Evolutionary conservation across 2,888 invertebrate species (phyloP).

Genomic region (Heterodera filipjevi): DNA sequence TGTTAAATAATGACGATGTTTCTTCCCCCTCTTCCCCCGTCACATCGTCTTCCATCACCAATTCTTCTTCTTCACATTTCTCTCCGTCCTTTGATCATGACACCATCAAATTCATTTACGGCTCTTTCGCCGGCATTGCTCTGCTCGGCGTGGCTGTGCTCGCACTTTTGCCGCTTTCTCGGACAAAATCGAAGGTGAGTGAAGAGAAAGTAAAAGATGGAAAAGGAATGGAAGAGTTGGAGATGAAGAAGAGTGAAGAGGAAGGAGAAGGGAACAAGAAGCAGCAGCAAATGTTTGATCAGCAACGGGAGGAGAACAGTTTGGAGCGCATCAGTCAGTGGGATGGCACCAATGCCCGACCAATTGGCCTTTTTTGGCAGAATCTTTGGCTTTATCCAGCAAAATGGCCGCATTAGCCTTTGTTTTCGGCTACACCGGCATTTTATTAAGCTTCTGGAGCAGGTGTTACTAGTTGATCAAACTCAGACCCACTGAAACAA

Average conservation of each 20-base stretch:
- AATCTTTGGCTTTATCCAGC: constrained; percentile 75
- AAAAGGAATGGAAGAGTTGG: neutral
- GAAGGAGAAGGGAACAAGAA: neutral
- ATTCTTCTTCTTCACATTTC: neutral
- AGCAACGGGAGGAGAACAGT: neutral
- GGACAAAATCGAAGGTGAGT: neutral
- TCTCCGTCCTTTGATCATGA: neutral
- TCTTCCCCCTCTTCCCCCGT: neutral
- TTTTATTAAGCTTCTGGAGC: constrained; percentile 45
- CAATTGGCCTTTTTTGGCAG: constrained; percentile 72
- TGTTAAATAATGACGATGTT: constrained; percentile 15
- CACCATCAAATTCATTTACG: constrained; percentile 74
- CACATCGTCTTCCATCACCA: neutral
- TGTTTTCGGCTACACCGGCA: constrained; percentile 44
- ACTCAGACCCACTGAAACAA: neutral
- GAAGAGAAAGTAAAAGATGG: neutral
- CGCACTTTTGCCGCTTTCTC: constrained; percentile 56
- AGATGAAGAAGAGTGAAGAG: neutral
- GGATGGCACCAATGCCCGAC: constrained; percentile 26
- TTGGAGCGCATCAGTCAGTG: constrained; percentile 3
- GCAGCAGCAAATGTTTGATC: neutral
- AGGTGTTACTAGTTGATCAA: constrained; percentile 65
- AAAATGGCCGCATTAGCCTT: constrained; percentile 34
- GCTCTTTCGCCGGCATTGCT: constrained; percentile 75
- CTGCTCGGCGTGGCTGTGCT: constrained; percentile 73